Base-by-base conservation (phyloP, 1,140 invertebrate genomes). In the Orchestia grillus region DNA sequence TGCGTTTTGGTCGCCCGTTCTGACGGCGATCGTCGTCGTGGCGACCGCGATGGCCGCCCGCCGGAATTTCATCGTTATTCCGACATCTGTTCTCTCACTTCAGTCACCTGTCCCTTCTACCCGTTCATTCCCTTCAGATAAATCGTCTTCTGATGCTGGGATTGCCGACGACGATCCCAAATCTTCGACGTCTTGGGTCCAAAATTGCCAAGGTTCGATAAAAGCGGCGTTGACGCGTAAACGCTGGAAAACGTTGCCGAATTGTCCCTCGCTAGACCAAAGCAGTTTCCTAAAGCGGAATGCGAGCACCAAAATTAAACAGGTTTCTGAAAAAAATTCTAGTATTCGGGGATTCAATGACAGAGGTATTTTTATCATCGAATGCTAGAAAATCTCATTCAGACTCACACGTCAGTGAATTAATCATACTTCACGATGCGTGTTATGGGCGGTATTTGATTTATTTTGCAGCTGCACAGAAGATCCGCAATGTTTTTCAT, bases 201-300 rank as follows among this genome's bases (percentile, higher is more conserved):
- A 44, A n/a, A 44, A 94, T 44, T 19, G 44, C 36, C 43, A 36
- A 47, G 44, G 43, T 44, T 45, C 92, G 23, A 47, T 94, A 44
- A 94, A 44, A 44, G 92, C 92, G 43, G 41, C 92, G 40, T n/a
- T 94, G 92, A 47, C 43, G 19, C 92, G 92, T 40, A 94, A 94
- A 94, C 43, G 92, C 92, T n/a, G 92, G 92, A 94, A 94, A 94
- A 94, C 44, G 43, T 94, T 94, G 44, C 92, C 47, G 92, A 94
- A 47, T 94, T 94, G 41, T 94, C 43, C 44, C 44, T 45, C 92
- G 40, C 36, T 8, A n/a, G 44, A 42, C 44, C 92, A 11, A 44
- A 94, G 44, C 43, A 45, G 43, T 11, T 94, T 47, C 92, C 44
- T 94, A 45, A 44, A 45, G 92, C 15, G 44, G 40, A 44, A 45